A percentile compares a stretch with the other conserved stretches of the same genome.
Evolutionary conservation across 2,797 vertebrate species (phyloP).

Genomic region (Hoplostethus mediterraneus): DNA sequence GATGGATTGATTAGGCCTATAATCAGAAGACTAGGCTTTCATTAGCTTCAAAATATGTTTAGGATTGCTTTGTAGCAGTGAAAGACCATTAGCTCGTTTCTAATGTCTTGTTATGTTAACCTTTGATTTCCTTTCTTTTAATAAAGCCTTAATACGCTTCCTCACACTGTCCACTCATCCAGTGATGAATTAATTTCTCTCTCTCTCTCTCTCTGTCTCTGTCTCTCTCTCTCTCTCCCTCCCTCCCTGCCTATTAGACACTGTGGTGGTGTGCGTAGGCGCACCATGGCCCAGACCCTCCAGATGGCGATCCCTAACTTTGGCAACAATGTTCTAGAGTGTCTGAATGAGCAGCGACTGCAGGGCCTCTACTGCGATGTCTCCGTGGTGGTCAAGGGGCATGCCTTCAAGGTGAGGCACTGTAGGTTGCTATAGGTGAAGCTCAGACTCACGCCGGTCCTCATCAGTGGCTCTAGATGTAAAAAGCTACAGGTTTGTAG

Average conservation of each 20-base stretch:
- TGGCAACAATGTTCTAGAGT: conserved; percentile 97
- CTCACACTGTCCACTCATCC: conserved; percentile 29
- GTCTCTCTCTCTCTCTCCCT: conserved; percentile 16
- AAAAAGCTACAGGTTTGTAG: no score
- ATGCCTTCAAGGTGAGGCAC: conserved; percentile 89
- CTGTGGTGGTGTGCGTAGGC: conserved; percentile 84
- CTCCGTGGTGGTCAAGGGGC: conserved; percentile 96
- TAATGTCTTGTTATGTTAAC: no score
- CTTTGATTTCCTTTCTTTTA: no score
- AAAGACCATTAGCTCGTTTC: conserved; percentile 24
- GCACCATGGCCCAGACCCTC: conserved; percentile 96
- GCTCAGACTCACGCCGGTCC: no score
- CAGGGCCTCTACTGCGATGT: conserved; percentile 98
- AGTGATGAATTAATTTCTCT: not conserved
- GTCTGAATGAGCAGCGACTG: conserved; percentile 97
- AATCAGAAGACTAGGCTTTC: conserved; percentile 10
- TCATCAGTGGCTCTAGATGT: no score
- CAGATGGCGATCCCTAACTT: conserved; percentile 99
- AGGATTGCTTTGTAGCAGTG: conserved; percentile 9
- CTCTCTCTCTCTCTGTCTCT: conserved; percentile 1
- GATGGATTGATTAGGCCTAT: conserved; percentile 3
- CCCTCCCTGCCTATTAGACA: conserved; percentile 64
- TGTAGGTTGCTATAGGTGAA: not conserved
- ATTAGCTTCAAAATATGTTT: conserved; percentile 18
- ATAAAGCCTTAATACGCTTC: conserved; percentile 40